Evolutionary conservation across 2,888 invertebrate genomes (phyloP).

Genomic region (Aspidiotus rigidus): DNA sequence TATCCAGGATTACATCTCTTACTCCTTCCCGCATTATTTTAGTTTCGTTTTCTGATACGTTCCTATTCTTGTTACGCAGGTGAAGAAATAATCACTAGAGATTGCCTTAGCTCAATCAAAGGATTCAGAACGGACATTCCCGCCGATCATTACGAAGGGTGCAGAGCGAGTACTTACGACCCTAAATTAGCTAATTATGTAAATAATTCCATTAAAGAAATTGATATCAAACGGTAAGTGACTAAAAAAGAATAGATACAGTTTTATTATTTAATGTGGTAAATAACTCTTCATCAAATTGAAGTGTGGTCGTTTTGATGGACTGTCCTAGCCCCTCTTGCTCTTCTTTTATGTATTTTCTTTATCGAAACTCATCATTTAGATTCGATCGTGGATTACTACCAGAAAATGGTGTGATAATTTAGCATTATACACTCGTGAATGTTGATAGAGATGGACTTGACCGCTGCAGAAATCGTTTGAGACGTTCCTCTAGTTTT

Average conservation of each 20-base stretch:
- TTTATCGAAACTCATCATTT: no score
- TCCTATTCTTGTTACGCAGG: constrained; percentile 47
- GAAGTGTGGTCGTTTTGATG: background rate
- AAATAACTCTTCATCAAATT: background rate
- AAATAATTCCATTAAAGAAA: constrained; percentile 72
- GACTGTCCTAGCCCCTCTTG: no score
- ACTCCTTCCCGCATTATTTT: no score
- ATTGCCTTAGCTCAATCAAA: constrained; percentile 70
- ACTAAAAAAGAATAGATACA: background rate
- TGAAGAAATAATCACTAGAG: constrained; percentile 67
- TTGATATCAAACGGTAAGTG: constrained; percentile 65
- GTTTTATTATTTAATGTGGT: background rate
- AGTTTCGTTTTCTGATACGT: no score
- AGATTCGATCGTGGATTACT: no score
- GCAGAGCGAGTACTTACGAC: constrained; percentile 69
- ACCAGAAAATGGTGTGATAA: no score
- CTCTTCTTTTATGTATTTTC: no score
- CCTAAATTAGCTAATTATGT: constrained; percentile 74
- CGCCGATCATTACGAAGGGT: constrained; percentile 85
- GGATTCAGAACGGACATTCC: constrained; percentile 76
- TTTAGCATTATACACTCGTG: no score
- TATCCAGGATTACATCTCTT: background rate
- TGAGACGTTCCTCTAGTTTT: no score
- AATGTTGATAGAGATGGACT: no score
- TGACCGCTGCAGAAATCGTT: no score